A percentile compares a stretch with the other conserved stretches of the same genome.
Evolutionary conservation across 2,797 vertebrate genomes (phyloP).

Genomic region (Dipus sagitta): DNA sequence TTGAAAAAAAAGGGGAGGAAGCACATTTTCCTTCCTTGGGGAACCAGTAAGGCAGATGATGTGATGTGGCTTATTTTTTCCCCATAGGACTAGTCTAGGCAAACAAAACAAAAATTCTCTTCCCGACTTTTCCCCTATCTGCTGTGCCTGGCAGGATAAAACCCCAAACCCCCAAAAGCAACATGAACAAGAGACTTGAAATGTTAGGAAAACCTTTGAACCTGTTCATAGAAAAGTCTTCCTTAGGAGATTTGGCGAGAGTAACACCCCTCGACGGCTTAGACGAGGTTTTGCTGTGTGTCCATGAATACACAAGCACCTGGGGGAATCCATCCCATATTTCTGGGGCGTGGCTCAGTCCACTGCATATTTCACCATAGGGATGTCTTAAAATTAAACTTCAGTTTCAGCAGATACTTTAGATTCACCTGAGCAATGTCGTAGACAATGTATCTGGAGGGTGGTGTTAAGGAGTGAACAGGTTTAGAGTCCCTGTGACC

Average conservation of each 20-base stretch:
- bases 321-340: neutral
- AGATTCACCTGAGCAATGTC: conserved; percentile 97
- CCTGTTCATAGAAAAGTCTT: conserved; percentile 69
- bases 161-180: conserved; percentile 32
- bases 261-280: conserved; percentile 66
- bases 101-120: conserved; percentile 19
- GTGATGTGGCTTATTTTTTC: conserved; percentile 49
- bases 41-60: conserved; percentile 68
- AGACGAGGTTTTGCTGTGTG: conserved; percentile 69
- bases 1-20: conserved; percentile 61
- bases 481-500: fast-evolving
- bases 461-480: conserved; percentile 89
- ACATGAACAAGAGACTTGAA: conserved; percentile 24
- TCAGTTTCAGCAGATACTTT: conserved; percentile 98
- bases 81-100: conserved; percentile 71
- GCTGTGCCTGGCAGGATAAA: conserved; percentile 70
- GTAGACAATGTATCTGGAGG: conserved; percentile 97
- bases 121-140: conserved; percentile 57
- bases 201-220: conserved; percentile 59
- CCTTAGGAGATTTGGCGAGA: conserved; percentile 78
- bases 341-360: conserved; percentile 66
- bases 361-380: conserved; percentile 92
- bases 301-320: conserved; percentile 52
- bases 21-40: conserved; percentile 20
- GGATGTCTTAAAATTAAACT: conserved; percentile 97